Evolutionary conservation across 2,888 invertebrate species (phyloP).

Genomic region (Altica lythri): DNA sequence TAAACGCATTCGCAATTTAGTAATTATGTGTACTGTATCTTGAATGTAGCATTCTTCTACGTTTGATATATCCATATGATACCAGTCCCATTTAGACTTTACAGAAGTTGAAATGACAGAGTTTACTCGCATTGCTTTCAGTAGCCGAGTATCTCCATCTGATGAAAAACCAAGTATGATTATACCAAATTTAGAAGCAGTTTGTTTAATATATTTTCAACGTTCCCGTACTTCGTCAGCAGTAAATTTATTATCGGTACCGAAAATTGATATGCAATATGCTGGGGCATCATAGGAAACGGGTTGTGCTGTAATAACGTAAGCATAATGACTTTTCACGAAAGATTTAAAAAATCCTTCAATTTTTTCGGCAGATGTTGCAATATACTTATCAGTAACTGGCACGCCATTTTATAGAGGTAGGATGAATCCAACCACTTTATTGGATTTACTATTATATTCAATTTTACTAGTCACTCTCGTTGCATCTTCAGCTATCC

Average conservation of each 20-base stretch:
- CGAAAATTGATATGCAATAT: conserved; percentile 36
- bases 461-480: conserved; percentile 36
- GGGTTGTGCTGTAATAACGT: conserved; percentile 38
- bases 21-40: too few relatives aligned
- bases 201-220: conserved; percentile 28
- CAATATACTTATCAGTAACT: conserved; percentile 26
- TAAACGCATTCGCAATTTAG: too few relatives aligned
- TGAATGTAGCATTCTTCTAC: too few relatives aligned
- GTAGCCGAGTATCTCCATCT: conserved; percentile 28
- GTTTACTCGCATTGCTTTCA: conserved; percentile 29
- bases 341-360: conserved; percentile 27
- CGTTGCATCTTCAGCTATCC: conserved; percentile 39
- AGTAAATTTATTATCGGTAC: conserved; percentile 37
- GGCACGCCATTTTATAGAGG: conserved; percentile 36
- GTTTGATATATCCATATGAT: too few relatives aligned
- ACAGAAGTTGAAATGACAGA: too few relatives aligned
- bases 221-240: conserved; percentile 28
- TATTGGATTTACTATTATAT: conserved; percentile 37
- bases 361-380: conserved; percentile 34
- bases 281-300: conserved; percentile 21
- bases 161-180: conserved; percentile 26
- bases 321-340: conserved; percentile 31
- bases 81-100: too few relatives aligned
- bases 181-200: conserved; percentile 15
- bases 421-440: conserved; percentile 39